Conservation (phyloP, 2,797 vertebrate genomes). For the Chlorospingus semifuscus region DNA sequence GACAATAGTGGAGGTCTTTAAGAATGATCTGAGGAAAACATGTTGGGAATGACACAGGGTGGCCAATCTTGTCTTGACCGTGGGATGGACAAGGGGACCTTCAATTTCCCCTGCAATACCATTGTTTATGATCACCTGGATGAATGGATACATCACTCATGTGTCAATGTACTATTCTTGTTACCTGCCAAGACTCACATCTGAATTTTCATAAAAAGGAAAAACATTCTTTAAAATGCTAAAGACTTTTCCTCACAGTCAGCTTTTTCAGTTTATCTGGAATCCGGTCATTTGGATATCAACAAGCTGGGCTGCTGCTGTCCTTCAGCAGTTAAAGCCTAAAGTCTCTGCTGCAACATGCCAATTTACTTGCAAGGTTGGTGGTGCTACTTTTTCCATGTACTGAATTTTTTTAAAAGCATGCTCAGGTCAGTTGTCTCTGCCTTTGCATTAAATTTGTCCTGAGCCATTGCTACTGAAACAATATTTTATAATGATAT, state of each 20-base stretch:
- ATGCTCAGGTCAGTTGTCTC: slow-evolving; percentile 90
- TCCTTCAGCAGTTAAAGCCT: slow-evolving; percentile 80
- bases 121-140: neutral
- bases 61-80: neutral
- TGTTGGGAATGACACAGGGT: neutral
- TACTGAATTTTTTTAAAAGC: slow-evolving; percentile 82
- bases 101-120: neutral
- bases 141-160: neutral
- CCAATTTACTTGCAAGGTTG: slow-evolving; percentile 95
- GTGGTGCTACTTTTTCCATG: slow-evolving; percentile 89
- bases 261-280: slow-evolving; percentile 80
- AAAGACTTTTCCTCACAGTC: slow-evolving; percentile 78
- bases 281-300: slow-evolving; percentile 88
- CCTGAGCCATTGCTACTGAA: slow-evolving; percentile 86
- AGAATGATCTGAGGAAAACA: neutral
- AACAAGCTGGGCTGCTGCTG: slow-evolving; percentile 81
- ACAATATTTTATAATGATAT: slow-evolving; percentile 97
- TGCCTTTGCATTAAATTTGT: slow-evolving; percentile 98
- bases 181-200: slow-evolving; percentile 21
- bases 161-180: neutral
- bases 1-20: neutral
- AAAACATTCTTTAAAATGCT: slow-evolving; percentile 70
- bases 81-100: neutral
- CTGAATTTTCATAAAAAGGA: slow-evolving; percentile 37
- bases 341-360: slow-evolving; percentile 79